phyloP scores from a whole-genome alignment of 2,888 invertebrate genomes.

The Alsophila aescularia region DNA sequence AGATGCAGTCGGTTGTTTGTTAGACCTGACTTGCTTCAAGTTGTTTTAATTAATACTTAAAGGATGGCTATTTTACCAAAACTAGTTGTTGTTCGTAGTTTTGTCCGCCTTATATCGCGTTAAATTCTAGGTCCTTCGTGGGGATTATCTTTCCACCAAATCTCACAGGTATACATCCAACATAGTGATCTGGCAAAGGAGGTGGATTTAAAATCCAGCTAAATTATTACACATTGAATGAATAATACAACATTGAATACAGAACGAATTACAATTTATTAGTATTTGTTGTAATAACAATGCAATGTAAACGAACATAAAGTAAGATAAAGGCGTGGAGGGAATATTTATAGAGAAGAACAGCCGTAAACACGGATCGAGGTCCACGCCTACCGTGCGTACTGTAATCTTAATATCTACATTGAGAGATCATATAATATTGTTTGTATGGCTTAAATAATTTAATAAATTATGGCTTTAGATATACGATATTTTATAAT shows the following conservation, averaged over 20 bases:
- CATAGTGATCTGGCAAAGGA: too few species aligned
- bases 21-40: too few species aligned
- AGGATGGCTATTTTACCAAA: too few species aligned
- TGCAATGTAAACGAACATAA: slow-evolving; percentile 37
- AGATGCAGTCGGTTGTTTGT: neutral
- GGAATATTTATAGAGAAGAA: slow-evolving; percentile 34
- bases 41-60: too few species aligned
- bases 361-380: slow-evolving; percentile 30
- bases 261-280: slow-evolving; percentile 27
- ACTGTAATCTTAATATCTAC: slow-evolving; percentile 17
- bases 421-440: neutral
- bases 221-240: slow-evolving; percentile 7
- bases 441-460: neutral
- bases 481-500: too few species aligned
- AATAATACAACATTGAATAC: slow-evolving; percentile 16
- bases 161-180: too few species aligned
- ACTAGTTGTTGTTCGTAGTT: too few species aligned
- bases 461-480: too few species aligned
- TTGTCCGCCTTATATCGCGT: too few species aligned
- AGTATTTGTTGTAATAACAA: slow-evolving; percentile 38
- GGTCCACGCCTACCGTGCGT: slow-evolving; percentile 35
- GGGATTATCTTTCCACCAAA: too few species aligned
- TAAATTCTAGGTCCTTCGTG: too few species aligned
- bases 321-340: slow-evolving; percentile 32
- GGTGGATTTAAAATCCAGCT: neutral